phyloP scores from a whole-genome alignment of 2,888 invertebrate genomes.

The Palloptera scutellata region DNA sequence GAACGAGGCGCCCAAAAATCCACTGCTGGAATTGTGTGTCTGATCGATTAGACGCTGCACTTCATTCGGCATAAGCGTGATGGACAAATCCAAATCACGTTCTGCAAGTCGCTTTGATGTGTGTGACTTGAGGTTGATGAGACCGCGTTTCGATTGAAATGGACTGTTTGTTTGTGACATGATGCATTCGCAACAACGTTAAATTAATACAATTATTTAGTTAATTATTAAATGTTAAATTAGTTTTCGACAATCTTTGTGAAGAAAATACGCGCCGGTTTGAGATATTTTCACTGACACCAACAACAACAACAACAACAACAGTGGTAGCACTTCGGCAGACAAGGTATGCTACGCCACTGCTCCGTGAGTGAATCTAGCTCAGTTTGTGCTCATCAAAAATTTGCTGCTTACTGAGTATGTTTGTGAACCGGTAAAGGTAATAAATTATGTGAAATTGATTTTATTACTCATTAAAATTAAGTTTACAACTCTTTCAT shows the following conservation, averaged over 20 bases:
- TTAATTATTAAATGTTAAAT: too few relatives aligned
- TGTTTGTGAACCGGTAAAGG: too few relatives aligned
- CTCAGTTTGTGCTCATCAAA: too few relatives aligned
- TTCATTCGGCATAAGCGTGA: constrained; percentile 52
- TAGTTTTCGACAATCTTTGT: too few relatives aligned
- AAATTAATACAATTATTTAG: background rate
- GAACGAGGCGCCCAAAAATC: constrained; percentile 32
- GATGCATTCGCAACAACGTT: background rate
- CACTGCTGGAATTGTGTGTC: constrained; percentile 33
- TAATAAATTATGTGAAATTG: too few relatives aligned
- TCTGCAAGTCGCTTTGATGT: background rate
- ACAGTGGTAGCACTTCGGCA: too few relatives aligned
- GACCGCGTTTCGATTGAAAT: constrained; percentile 39
- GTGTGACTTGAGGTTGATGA: constrained; percentile 37
- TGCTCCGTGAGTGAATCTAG: too few relatives aligned
- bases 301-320: background rate
- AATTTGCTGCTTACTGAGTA: too few relatives aligned
- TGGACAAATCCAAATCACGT: constrained; percentile 43
- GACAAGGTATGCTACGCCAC: too few relatives aligned
- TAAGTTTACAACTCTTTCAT: too few relatives aligned
- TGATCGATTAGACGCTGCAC: constrained; percentile 46
- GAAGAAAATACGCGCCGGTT: too few relatives aligned
- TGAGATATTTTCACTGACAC: background rate
- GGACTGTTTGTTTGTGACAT: constrained; percentile 42
- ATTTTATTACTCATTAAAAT: too few relatives aligned